Evolutionary conservation across 2,797 vertebrate species (phyloP).

Genomic region (Buphagus erythrorhynchus): DNA sequence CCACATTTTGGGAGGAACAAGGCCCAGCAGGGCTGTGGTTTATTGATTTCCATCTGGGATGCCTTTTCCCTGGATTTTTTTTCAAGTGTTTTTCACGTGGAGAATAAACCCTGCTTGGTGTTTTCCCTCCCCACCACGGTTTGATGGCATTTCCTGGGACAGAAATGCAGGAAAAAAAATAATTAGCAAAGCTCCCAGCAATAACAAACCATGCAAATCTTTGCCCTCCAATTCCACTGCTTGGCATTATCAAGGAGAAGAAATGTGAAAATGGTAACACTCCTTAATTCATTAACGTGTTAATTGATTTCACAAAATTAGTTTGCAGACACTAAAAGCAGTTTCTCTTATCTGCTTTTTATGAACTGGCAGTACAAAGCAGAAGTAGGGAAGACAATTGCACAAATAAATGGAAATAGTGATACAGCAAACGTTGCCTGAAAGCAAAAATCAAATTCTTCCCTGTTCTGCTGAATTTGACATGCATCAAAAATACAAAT

Average conservation of each 20-base stretch:
- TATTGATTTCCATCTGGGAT: not conserved
- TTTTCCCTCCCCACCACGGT: not conserved
- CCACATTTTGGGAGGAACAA: not conserved
- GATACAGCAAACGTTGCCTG: not conserved
- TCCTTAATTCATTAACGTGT: not conserved
- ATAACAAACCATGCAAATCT: not conserved
- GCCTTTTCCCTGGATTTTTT: not conserved
- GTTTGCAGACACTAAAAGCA: not conserved
- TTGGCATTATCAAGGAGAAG: not conserved
- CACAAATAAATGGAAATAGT: not conserved
- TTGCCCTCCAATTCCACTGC: not conserved
- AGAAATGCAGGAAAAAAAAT: not conserved
- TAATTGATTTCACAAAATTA: constrained; percentile 4
- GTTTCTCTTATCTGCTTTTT: not conserved
- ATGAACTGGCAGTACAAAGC: not conserved
- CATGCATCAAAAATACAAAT: not conserved
- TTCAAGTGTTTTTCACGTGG: accelerated
- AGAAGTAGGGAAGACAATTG: not conserved
- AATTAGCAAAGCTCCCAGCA: not conserved
- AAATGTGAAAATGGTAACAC: not conserved
- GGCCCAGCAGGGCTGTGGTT: not conserved
- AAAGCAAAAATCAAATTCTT: not conserved
- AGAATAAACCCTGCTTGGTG: not conserved
- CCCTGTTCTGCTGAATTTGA: not conserved
- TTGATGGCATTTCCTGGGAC: not conserved